Evolutionary conservation across 2,113 vertebrate species (phyloP).

Genomic region (Caracal caracal): DNA sequence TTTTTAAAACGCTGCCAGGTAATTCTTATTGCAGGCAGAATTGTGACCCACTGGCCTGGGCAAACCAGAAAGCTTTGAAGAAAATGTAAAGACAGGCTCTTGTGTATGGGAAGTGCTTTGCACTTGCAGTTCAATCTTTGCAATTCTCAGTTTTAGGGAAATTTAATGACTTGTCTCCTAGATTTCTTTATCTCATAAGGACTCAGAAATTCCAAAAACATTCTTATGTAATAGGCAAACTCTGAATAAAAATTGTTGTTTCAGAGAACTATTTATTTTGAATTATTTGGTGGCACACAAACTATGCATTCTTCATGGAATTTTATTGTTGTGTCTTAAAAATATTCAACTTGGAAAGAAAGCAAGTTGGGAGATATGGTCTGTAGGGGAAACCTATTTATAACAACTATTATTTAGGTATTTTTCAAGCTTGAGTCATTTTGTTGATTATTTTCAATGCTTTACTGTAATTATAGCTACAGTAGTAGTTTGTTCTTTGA

Average conservation of each 20-base stretch:
- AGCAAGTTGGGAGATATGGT: not conserved
- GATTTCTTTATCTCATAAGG: conserved; percentile 40
- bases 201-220: not conserved
- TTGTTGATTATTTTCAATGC: conserved; percentile 64
- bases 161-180: conserved; percentile 42
- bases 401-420: conserved; percentile 58
- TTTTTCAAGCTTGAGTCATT: conserved; percentile 66
- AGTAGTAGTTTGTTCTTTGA: conserved; percentile 39
- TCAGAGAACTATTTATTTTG: conserved; percentile 43
- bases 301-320: conserved; percentile 41
- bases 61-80: not conserved
- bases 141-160: conserved; percentile 39
- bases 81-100: not conserved
- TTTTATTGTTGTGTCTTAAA: conserved; percentile 55
- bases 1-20: not conserved
- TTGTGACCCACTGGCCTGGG: conserved; percentile 1
- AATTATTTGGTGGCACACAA: conserved; percentile 45
- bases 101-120: not conserved
- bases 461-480: conserved; percentile 54
- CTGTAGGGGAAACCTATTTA: conserved; percentile 45
- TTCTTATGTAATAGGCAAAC: conserved; percentile 42
- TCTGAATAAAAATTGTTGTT: conserved; percentile 20
- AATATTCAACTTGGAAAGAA: conserved; percentile 18
- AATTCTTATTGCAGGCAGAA: not conserved
- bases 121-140: not conserved